Conservation (phyloP, 2,888 invertebrate genomes). For the Megamerina dolium region DNA sequence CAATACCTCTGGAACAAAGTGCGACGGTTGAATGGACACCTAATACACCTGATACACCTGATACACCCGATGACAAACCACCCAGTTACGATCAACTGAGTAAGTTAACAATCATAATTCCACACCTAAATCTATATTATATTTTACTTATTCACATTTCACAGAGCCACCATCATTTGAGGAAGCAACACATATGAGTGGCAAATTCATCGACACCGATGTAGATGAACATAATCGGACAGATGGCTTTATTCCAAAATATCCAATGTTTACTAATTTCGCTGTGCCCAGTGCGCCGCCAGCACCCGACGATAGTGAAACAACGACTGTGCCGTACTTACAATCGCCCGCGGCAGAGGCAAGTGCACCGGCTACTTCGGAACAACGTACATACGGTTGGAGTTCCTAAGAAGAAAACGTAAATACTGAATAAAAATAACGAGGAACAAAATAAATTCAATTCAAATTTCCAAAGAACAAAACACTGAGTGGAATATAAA, state of each 20-base stretch:
- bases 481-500: no score
- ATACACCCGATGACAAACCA: constrained; percentile 10
- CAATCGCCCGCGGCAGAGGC: no score
- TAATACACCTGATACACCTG: constrained; percentile 9
- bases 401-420: no score
- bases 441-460: not conserved
- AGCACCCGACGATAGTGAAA: not conserved
- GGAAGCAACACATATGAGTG: constrained; percentile 24
- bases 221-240: constrained; percentile 24
- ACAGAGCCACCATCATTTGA: constrained; percentile 29
- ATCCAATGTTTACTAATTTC: constrained; percentile 29
- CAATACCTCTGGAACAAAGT: constrained; percentile 27
- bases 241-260: constrained; percentile 27
- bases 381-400: no score
- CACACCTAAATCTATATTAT: not conserved
- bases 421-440: no score
- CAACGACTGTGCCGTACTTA: not conserved
- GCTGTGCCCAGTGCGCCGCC: constrained; percentile 15
- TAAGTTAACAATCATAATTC: constrained; percentile 15
- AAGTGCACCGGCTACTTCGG: no score
- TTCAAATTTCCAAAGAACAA: not conserved
- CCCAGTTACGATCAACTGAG: constrained; percentile 26
- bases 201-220: constrained; percentile 26
- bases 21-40: constrained; percentile 19
- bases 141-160: not conserved